phyloP scores from a whole-genome alignment of 2,888 invertebrate genomes.

The Willowsia nigromaculata region DNA sequence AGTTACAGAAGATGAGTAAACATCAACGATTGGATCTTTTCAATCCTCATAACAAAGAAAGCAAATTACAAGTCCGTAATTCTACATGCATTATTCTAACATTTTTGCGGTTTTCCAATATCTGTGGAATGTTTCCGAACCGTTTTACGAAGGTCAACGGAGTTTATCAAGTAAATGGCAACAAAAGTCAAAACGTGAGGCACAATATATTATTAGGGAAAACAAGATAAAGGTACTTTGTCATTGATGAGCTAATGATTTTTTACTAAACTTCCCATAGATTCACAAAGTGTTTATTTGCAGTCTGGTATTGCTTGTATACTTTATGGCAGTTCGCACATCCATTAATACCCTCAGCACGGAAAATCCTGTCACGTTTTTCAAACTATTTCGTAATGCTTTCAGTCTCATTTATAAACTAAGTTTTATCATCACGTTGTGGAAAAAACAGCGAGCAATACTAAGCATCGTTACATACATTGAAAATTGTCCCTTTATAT shows the following conservation, averaged over 20 bases:
- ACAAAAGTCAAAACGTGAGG: neutral
- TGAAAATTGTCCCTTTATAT: constrained; percentile 12
- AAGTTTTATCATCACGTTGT: neutral
- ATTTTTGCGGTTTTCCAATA: neutral
- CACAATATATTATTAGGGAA: neutral
- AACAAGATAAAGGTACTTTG: neutral
- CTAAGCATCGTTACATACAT: neutral
- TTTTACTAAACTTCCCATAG: neutral
- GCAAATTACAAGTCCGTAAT: too few relatives aligned
- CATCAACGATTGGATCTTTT: too few relatives aligned
- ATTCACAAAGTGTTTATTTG: neutral
- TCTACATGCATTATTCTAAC: neutral
- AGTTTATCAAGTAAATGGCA: neutral
- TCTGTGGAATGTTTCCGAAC: neutral
- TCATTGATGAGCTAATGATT: neutral
- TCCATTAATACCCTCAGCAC: neutral
- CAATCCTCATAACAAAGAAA: too few relatives aligned
- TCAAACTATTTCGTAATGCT: neutral
- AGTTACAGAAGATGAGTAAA: too few relatives aligned
- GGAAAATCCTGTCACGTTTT: constrained; percentile 47
- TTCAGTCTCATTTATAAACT: constrained; percentile 32
- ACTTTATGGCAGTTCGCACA: neutral
- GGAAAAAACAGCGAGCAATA: neutral
- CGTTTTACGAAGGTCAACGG: neutral
- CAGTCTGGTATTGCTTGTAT: neutral